Conservation (phyloP, 2,113 vertebrate genomes). For the Shinisaurus crocodilurus region DNA sequence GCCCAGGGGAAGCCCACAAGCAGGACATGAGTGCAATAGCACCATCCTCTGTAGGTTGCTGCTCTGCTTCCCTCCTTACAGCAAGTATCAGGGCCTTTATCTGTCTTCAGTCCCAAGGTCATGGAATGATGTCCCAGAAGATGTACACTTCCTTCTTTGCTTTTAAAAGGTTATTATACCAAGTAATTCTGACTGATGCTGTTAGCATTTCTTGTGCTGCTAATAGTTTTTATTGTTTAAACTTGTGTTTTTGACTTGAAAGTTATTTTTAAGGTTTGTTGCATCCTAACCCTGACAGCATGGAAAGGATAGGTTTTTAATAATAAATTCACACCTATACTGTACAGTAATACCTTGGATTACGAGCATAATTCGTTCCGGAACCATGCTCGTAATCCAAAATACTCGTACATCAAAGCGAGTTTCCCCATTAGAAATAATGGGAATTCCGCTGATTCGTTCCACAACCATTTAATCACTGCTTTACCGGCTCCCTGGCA, state of each 20-base stretch:
- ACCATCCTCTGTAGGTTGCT: background rate
- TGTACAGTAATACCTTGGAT: too few species aligned
- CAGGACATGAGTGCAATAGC: too few species aligned
- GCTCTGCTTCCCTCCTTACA: background rate
- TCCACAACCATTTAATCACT: too few species aligned
- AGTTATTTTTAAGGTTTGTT: constrained; percentile 11
- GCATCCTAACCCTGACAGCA: background rate
- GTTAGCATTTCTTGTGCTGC: background rate
- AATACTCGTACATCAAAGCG: too few species aligned
- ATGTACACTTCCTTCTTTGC: background rate
- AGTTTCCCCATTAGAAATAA: too few species aligned
- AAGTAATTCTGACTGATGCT: background rate
- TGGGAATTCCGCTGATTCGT: too few species aligned
- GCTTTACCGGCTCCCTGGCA: too few species aligned
- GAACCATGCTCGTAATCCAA: too few species aligned
- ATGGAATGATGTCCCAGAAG: background rate
- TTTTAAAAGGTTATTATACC: background rate
- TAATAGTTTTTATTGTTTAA: background rate
- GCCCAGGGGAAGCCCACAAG: too few species aligned
- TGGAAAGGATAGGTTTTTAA: constrained; percentile 1
- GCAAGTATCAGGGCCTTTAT: background rate
- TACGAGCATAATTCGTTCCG: too few species aligned
- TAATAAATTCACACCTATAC: background rate
- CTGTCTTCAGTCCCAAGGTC: background rate
- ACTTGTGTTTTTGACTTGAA: background rate